Base-by-base conservation (phyloP, 2,113 vertebrate genomes). In the Brachypteracias leptosomus region DNA sequence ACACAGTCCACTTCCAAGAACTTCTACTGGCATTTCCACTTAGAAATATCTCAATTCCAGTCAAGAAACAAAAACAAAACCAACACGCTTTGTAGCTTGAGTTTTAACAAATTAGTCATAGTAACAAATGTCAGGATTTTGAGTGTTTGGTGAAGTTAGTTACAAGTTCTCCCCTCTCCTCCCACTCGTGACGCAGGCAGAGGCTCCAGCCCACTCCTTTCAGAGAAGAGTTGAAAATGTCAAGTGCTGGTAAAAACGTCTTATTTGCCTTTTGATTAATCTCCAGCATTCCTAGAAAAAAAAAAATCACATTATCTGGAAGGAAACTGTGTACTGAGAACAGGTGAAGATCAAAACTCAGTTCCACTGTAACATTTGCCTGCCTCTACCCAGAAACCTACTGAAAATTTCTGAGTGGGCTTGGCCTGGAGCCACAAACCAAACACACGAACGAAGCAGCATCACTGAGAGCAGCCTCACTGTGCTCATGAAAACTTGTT, bases 101-200 rank as follows among this genome's bases (percentile, higher is more conserved):
- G 82, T 57, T 75, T 73, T 47, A 38, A 66, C 67, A 67, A 80
- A 94, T 83, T 94, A 79, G 85, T 96, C 20, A 38, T 72, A 7
- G 1, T 21, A 88, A n/a, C 62, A 94, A 95, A 94, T 89, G 92
- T 62, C 94, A 91, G 63, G 63, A 82, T 91, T 89, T 89, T 90
- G 76, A 91, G 86, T 19, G 29, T 19, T 75, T 0, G 5, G 92
- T 59, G 0, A 24, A 91, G 72, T 82, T 19, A 36, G 75, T 88
- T 84, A 66, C 47, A 93, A 96, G 82, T 78, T 90, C 80, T 83
- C 63, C 88, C 84, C 93, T 84, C 38, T 68, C 35, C 94, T 88
- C 96, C 97, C 7, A 96, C 95, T 88, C 89, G 3, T 97, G 94
- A 96, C 25, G 94, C 89, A 97, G 92, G 51, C 7, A 90, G 84